A percentile compares a stretch with the other conserved stretches of the same genome.
Conservation (phyloP, 2,113 vertebrate species). For the Pholis gunnellus region DNA sequence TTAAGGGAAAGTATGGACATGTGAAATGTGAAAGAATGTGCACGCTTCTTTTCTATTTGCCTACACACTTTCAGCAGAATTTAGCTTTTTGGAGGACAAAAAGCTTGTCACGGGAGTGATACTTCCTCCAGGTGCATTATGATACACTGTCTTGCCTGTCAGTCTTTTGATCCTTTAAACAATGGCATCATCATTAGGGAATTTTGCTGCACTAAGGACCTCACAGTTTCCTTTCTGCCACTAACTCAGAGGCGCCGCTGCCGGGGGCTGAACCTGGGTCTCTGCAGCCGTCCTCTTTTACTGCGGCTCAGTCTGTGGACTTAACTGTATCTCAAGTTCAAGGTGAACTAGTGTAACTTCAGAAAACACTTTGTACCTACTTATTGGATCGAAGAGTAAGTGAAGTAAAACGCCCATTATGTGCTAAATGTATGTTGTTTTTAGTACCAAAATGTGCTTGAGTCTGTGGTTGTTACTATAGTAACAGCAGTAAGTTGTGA, state of each 20-base stretch:
- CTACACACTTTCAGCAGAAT: not conserved
- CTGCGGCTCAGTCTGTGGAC: not conserved
- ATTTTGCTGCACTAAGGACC: slow-evolving; percentile 20
- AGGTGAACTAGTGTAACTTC: not conserved
- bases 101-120: not conserved
- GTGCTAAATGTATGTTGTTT: not conserved
- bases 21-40: not conserved
- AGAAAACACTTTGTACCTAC: not conserved
- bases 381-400: not conserved
- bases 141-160: not conserved
- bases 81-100: not conserved
- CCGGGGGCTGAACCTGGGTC: not conserved
- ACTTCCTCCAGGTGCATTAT: not conserved
- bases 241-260: not conserved
- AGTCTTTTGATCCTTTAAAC: slow-evolving; percentile 42
- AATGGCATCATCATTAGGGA: slow-evolving; percentile 25
- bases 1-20: not conserved
- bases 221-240: slow-evolving; percentile 25
- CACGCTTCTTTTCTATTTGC: not conserved
- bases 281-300: not conserved
- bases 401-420: not conserved
- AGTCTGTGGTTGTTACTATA: slow-evolving; percentile 42
- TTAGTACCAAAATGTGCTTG: not conserved
- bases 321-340: not conserved
- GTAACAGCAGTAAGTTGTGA: slow-evolving; percentile 32